Evolutionary conservation across 2,113 vertebrate species (phyloP).

Genomic region (Oreocharis arfaki): DNA sequence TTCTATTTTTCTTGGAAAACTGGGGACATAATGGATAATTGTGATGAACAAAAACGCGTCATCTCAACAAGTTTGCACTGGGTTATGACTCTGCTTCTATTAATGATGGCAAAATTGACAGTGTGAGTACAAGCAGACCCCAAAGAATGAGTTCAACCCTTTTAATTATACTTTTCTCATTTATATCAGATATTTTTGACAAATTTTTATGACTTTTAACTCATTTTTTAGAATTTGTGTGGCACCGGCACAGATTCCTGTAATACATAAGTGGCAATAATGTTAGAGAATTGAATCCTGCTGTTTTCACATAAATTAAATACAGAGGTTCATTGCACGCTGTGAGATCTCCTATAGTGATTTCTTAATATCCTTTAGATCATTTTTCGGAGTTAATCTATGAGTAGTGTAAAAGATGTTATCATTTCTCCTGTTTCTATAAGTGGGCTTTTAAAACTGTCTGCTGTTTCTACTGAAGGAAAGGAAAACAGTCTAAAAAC

Average conservation of each 20-base stretch:
- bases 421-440: background rate
- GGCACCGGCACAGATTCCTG: background rate
- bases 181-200: background rate
- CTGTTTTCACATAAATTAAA: slow-evolving; percentile 48
- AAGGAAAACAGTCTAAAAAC: slow-evolving; percentile 2
- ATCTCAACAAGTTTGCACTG: background rate
- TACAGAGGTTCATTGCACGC: background rate
- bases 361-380: slow-evolving; percentile 18
- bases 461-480: background rate
- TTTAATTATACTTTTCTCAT: background rate
- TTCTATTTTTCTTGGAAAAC: background rate
- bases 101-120: background rate
- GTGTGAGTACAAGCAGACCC: background rate
- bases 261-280: background rate
- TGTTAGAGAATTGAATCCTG: slow-evolving; percentile 9
- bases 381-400: slow-evolving; percentile 4
- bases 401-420: background rate
- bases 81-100: background rate
- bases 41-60: background rate
- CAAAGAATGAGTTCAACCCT: background rate
- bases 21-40: background rate
- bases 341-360: slow-evolving; percentile 24
- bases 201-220: background rate
- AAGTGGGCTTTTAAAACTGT: background rate
- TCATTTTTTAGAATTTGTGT: background rate